These are phyloP conservation scores for Syrista parreyssii DNA, from an alignment of 2,888 invertebrate genomes.

Conservation along the genomic window DNA sequence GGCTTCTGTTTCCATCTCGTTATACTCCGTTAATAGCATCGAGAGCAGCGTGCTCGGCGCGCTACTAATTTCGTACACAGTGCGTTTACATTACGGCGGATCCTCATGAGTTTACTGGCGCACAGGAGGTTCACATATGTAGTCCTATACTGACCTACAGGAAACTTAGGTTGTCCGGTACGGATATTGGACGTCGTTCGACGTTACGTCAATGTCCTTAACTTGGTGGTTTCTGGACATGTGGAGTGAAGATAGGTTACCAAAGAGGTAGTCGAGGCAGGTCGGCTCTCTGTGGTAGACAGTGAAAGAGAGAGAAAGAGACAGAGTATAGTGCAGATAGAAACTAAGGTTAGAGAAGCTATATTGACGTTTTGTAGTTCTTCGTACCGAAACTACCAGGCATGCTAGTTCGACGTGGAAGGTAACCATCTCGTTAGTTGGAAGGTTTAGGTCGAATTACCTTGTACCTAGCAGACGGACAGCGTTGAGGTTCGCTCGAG, in stretches of 20 bases:
- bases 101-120: background rate
- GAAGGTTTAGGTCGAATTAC: background rate
- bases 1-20: slow-evolving; percentile 6
- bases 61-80: background rate
- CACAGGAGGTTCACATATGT: background rate
- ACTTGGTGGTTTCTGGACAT: background rate
- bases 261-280: background rate
- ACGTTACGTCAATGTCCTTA: background rate
- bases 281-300: background rate
- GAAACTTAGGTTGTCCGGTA: background rate
- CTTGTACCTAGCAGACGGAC: background rate
- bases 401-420: background rate
- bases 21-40: background rate
- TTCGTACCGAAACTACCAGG: background rate
- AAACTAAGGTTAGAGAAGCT: background rate
- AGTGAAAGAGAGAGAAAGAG: background rate
- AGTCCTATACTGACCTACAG: background rate
- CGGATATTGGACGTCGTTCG: background rate
- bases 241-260: background rate
- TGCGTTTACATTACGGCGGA: background rate
- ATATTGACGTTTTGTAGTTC: background rate
- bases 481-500: background rate
- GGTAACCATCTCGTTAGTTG: background rate
- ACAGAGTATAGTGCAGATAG: background rate
- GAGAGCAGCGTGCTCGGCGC: background rate